Base-by-base conservation (phyloP, 2,113 vertebrate species). In the Mobula birostris region DNA sequence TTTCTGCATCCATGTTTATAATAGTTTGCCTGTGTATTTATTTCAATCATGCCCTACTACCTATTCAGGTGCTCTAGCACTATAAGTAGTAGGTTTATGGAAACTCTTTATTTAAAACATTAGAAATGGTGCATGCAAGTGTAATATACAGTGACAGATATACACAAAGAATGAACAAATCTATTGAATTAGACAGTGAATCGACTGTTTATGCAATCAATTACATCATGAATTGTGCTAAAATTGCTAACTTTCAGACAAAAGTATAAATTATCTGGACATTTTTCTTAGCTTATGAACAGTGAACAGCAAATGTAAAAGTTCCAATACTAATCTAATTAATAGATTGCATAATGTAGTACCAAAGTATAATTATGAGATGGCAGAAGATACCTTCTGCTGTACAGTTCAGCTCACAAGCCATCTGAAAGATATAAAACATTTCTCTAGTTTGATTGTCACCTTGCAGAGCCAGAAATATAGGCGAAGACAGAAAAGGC, bases 331-430 rank as follows among this genome's bases (percentile, higher is more conserved):
- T 93, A 92, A 92, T 21, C 36, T 92, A 93, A 56, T 93, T 74
- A 93, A 40, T 96, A 96, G 97, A 98, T 98, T 97, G 97, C 97
- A 97, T 97, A 98, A 98, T 96, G 96, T 96, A 94, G 94, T 94
- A 95, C 32, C 94, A 95, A 95, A 96, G 96, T 95, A 97, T 76
- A 97, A 97, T 97, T 97, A 98, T 97, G 97, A 97, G 97, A 98
- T 97, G 97, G 97, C 97, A 98, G 98, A 97, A 98, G 98, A 98
- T 99, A 99, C 99, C 99, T 99, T 98, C 99, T 98, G 98, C 98
- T 97, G 98, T 98, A 98, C 98, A 99, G 98, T 98, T 99, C 97
- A 96, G 97, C 98, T 99, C 98, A 97, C 98, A 99, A 98, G 98
- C 97, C 98, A 98, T 98, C 97, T 98, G 98, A 97, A 98, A 97